A percentile compares a stretch with the other conserved stretches of the same genome.
These are phyloP conservation scores for Drosophila koepferae DNA, from an alignment of 2,888 invertebrate species.

Conservation along the genomic window DNA sequence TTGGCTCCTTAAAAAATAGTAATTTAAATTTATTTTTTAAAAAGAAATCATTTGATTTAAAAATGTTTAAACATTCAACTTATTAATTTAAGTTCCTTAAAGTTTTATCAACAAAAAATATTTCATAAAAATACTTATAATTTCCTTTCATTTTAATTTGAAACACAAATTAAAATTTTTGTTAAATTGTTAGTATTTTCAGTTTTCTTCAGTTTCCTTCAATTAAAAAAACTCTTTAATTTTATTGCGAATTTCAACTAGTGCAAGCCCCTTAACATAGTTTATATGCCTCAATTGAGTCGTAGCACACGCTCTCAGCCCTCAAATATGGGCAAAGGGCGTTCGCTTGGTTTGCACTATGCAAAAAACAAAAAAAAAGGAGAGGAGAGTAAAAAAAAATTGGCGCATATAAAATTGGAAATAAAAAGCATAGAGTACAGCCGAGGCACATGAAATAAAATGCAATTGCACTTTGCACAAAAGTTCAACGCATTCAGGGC, in stretches of 20 bases:
- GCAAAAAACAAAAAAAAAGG: conserved; percentile 32
- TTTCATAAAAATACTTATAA: no score
- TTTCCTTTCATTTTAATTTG: no score
- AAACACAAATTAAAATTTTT: no score
- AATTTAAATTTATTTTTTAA: no score
- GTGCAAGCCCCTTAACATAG: conserved; percentile 4
- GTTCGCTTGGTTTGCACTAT: conserved; percentile 17
- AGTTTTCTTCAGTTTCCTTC: neutral
- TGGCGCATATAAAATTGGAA: conserved; percentile 61
- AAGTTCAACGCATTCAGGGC: conserved; percentile 81
- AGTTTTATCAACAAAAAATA: no score
- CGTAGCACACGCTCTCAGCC: conserved; percentile 9
- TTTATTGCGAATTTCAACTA: neutral
- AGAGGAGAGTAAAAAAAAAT: conserved; percentile 16
- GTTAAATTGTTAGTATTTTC: no score
- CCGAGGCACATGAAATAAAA: conserved; percentile 66
- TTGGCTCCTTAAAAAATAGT: no score
- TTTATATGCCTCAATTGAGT: conserved; percentile 6
- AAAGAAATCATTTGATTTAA: no score
- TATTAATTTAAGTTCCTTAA: no score
- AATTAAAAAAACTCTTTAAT: neutral
- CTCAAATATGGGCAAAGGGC: conserved; percentile 50
- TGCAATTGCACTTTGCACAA: conserved; percentile 82
- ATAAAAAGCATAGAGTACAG: conserved; percentile 45
- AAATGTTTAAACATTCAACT: no score